A percentile compares a stretch with the other conserved stretches of the same genome.
Conservation (phyloP, 1,140 invertebrate species). For the Acromyrmex heyeri region DNA sequence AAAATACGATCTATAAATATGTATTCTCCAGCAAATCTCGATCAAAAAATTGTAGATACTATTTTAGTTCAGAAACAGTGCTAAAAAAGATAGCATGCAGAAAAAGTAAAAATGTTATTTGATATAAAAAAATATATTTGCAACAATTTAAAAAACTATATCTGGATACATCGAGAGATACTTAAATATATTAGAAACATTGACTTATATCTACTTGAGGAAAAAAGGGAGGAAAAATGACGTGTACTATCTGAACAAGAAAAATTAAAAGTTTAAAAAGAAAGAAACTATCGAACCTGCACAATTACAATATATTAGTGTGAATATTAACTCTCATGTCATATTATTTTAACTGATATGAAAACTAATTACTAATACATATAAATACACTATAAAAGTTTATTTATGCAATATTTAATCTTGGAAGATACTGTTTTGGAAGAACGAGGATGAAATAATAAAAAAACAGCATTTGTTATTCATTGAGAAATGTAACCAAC, state of each 20-base stretch:
- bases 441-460: too few relatives aligned
- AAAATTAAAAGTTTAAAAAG: constrained; percentile 1
- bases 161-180: not conserved
- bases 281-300: too few relatives aligned
- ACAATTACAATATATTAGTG: too few relatives aligned
- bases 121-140: not conserved
- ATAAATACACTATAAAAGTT: too few relatives aligned
- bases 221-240: not conserved
- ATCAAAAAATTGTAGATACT: too few relatives aligned
- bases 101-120: not conserved
- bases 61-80: not conserved
- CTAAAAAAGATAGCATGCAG: not conserved
- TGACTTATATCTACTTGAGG: not conserved
- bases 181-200: not conserved
- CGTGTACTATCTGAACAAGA: not conserved
- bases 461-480: too few relatives aligned
- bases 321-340: too few relatives aligned
- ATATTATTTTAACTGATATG: too few relatives aligned
- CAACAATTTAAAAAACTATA: not conserved
- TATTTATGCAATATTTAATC: too few relatives aligned
- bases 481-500: too few relatives aligned
- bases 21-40: not conserved
- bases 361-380: too few relatives aligned
- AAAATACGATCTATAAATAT: not conserved
- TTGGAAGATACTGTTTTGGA: too few relatives aligned